A percentile compares a stretch with the other conserved stretches of the same genome.
Evolutionary conservation across 2,888 invertebrate species (phyloP).

Genomic region (Abrostola triplasia): DNA sequence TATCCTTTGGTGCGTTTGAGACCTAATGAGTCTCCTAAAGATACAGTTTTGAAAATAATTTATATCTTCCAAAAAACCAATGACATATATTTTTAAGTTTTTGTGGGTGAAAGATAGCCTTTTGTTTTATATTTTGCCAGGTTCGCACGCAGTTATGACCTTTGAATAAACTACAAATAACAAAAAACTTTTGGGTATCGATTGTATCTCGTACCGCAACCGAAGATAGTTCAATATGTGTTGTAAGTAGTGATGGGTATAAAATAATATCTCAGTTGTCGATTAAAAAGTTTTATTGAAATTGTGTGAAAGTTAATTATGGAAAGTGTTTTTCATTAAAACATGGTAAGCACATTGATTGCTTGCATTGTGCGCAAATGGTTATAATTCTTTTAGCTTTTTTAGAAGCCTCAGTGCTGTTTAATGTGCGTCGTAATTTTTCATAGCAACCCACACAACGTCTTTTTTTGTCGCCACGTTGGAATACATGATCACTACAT

Average conservation of each 20-base stretch:
- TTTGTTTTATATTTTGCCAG: constrained; percentile 23
- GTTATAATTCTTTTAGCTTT: constrained; percentile 41
- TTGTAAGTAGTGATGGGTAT: constrained; percentile 27
- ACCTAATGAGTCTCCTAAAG: constrained; percentile 12
- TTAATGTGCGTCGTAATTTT: constrained; percentile 33
- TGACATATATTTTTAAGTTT: constrained; percentile 18
- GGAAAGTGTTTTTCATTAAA: constrained; percentile 39
- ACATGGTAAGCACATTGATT: constrained; percentile 40
- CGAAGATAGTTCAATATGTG: constrained; percentile 36
- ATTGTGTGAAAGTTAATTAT: too few species aligned
- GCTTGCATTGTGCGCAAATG: constrained; percentile 32
- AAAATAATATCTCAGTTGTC: constrained; percentile 37
- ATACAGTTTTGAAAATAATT: constrained; percentile 32
- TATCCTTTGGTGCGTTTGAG: constrained; percentile 10
- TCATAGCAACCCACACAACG: constrained; percentile 39
- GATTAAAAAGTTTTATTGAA: constrained; percentile 4
- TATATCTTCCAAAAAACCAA: constrained; percentile 32
- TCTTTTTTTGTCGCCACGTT: constrained; percentile 25
- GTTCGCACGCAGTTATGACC: constrained; percentile 23
- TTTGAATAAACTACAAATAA: constrained; percentile 26
- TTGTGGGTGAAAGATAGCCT: constrained; percentile 21
- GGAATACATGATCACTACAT: constrained; percentile 6
- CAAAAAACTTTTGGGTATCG: constrained; percentile 21
- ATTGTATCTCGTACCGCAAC: constrained; percentile 38
- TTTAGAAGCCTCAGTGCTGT: constrained; percentile 4